Percentiles rank a stretch among this genome's conserved stretches.
Conservation (phyloP, 2,888 invertebrate species). For the Sturmia bella region DNA sequence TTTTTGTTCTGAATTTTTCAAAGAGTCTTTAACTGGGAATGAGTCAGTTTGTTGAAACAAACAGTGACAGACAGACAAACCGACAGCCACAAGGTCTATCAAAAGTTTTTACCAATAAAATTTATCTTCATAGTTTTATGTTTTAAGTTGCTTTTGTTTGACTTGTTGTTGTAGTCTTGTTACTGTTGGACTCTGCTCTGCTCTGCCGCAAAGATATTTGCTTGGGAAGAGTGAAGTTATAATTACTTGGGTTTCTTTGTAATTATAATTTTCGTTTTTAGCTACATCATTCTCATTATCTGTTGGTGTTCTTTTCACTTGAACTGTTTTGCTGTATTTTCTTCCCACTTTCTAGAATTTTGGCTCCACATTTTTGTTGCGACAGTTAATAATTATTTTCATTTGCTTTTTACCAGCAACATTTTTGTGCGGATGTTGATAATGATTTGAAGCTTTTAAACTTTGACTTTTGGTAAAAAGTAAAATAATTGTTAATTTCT, state of each 20-base stretch:
- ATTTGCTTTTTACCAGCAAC: constrained; percentile 15
- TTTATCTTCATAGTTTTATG: constrained; percentile 48
- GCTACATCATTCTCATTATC: constrained; percentile 27
- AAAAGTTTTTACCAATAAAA: constrained; percentile 48
- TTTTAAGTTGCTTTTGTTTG: constrained; percentile 20
- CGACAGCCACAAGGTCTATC: constrained; percentile 5
- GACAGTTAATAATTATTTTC: constrained; percentile 56
- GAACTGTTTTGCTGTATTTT: background rate
- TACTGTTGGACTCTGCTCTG: constrained; percentile 22
- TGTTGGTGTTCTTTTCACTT: constrained; percentile 28
- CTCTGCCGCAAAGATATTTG: background rate
- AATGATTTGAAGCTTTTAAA: constrained; percentile 59
- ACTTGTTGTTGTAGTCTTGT: background rate
- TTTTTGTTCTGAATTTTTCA: constrained; percentile 18
- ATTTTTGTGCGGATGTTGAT: constrained; percentile 52
- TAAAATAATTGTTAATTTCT: constrained; percentile 55
- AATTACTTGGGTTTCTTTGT: constrained; percentile 51
- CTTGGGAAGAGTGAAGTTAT: constrained; percentile 28
- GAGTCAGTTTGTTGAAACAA: constrained; percentile 4
- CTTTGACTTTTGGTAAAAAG: constrained; percentile 57
- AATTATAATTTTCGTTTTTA: constrained; percentile 58
- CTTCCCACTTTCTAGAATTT: constrained; percentile 2
- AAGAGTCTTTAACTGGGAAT: background rate
- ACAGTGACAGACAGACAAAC: too few species aligned
- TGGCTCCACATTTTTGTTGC: constrained; percentile 5